Evolutionary conservation across 1,140 invertebrate genomes (phyloP).

Genomic region (Nebria ingens): DNA sequence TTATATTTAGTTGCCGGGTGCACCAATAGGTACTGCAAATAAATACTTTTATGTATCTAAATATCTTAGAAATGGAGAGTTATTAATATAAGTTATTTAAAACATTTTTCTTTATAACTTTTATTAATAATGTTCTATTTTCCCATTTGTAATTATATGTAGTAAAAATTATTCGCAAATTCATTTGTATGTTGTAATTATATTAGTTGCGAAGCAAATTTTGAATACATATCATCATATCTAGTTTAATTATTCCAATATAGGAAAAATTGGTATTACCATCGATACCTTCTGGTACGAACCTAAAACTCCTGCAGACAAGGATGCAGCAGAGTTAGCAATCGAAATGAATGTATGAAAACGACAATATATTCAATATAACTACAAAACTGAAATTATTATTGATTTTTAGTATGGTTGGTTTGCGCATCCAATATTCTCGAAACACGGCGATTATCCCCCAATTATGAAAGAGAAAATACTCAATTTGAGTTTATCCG

Average conservation of each 20-base stretch:
- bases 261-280: slow-evolving; percentile 41
- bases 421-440: slow-evolving; percentile 40
- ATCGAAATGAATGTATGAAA: slow-evolving; percentile 39
- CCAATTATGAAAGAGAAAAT: slow-evolving; percentile 36
- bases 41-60: too few relatives aligned
- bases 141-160: too few relatives aligned
- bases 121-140: too few relatives aligned
- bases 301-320: slow-evolving; percentile 34
- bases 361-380: neutral
- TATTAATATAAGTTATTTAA: too few relatives aligned
- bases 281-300: slow-evolving; percentile 37
- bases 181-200: too few relatives aligned
- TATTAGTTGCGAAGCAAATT: too few relatives aligned
- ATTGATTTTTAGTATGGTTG: slow-evolving; percentile 34
- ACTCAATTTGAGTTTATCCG: slow-evolving; percentile 31
- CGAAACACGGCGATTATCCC: slow-evolving; percentile 43
- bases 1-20: too few relatives aligned
- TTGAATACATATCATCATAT: too few relatives aligned
- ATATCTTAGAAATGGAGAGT: too few relatives aligned
- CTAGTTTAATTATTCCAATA: neutral
- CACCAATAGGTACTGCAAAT: neutral
- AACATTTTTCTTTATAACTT: too few relatives aligned
- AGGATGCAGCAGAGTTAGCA: slow-evolving; percentile 36
- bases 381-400: neutral
- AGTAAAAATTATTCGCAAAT: too few relatives aligned